phyloP scores from a whole-genome alignment of 1,140 invertebrate species.

The Apis mellifera region Amel_HAv3.1 CM009931.2:27144001-27144500 shows the following conservation, averaged over 20 bases:
- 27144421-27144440: not conserved
- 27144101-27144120: slow-evolving; percentile 46
- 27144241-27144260: too few species aligned
- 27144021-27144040: too few species aligned
- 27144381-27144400: not conserved
- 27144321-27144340: not conserved
- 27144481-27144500: slow-evolving; percentile 29
- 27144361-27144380: not conserved
- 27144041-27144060: slow-evolving; percentile 41
- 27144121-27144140: not conserved
- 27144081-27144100: slow-evolving; percentile 54
- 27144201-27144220: not conserved
- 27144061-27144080: slow-evolving; percentile 53
- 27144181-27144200: not conserved
- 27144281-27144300: too few species aligned
- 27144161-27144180: slow-evolving; percentile 11
- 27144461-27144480: slow-evolving; percentile 2
- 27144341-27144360: not conserved
- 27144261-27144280: not conserved
- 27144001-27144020: too few species aligned
- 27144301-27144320: too few species aligned
- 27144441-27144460: not conserved
- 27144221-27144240: not conserved
- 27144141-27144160: slow-evolving; percentile 4
- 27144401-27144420: too few species aligned